Evolutionary conservation across 2,113 vertebrate genomes (phyloP), one percentile per base, ranked within the genome.

Genomic region (Sinocyclocheilus anophthalmus): DNA sequence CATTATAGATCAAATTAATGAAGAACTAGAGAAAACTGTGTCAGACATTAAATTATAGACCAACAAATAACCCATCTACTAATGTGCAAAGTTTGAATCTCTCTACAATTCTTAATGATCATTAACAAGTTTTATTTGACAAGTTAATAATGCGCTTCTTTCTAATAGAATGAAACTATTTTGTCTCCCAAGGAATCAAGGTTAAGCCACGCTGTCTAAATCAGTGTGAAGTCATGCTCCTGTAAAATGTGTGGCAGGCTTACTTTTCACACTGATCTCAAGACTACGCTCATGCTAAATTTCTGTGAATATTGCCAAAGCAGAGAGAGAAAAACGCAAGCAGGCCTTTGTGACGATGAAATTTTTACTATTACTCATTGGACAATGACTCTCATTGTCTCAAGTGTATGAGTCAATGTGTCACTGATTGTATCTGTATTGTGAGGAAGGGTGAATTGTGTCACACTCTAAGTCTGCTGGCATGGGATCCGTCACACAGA

Each of bases 341-440:
- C 30, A 79, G 77, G 20, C 61, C 33, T 83, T 63, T 75, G 79
- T 61, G 63, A 83, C 16, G 85, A 22, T 16, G 0, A 65, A 9
- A 65, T 24, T 83, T 83, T 84, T 70, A 84, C 48, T 83, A 63
- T 87, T 85, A 83, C 53, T 73, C 65, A 76, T 63, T 37, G 30
- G 59, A 90, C 87, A 90, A 90, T 80, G 45, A 78, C 82, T 76
- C 69, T 76, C 72, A 42, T 81, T 88, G 83, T 88, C 79, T 83
- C 24, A 42, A 83, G 84, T 22, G 84, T 72, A 18, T 45, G 78
- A 81, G 53, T 72, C 87, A 85, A 57, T 85, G 85, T 63, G 87
- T 78, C 53, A 86, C 83, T 78, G 65, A 87, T 80, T 50, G 81
- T 59, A 42, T 85, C 85, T 70, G 24, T 65, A 79, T 77, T 85